Base-by-base conservation (phyloP, 2,888 invertebrate species). In the Parelbella ahira region DNA sequence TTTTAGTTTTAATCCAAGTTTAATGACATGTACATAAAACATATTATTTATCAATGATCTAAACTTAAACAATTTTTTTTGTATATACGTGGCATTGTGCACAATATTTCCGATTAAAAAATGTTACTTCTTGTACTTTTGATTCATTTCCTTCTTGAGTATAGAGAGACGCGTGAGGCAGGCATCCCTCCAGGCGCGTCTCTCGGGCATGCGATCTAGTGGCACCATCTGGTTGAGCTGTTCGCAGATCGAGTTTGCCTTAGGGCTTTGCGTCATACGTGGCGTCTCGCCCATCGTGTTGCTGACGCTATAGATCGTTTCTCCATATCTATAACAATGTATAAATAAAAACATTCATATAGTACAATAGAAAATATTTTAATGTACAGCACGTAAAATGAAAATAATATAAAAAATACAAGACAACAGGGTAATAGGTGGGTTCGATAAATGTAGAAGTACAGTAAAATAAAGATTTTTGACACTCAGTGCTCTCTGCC, bases 161-260 rank as follows among this genome's bases (percentile, higher is more conserved):
- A 93, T 79, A 11, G 96, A 92, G 5, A 97, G 84, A 45, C 93
- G 92, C 0, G 94, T 94, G 9, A 97, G 88, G 50, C 94, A 94
- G 18, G 91, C 89, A 64, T 97, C 97, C 9, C 97, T 89, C 94
- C 96, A 97, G 0, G 90, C 90, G 12, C 96, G 90, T 48, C 95
- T 82, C 44, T 93, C 92, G 37, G 88, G 90, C 37, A 97, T 76
- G 55, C 92, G 90, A 11, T 94, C 91, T 15, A 95, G 49, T 0
- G 97, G 94, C 12, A 94, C 92, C 76, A 92, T 91, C 4, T 88
- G 83, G 58, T 93, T 92, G 30, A 97, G 73, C 63, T 96, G 93
- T 13, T 92, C 80, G 50, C 92, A 91, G 38, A 97, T 91, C 9
- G 90, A 86, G 0, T 88, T 86, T 0, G 92, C 93, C 28, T 89